A percentile compares a stretch with the other conserved stretches of the same genome.
These are phyloP conservation scores for Scaptomyza parva DNA, from an alignment of 2,888 invertebrate genomes.

Conservation along the genomic window DNA sequence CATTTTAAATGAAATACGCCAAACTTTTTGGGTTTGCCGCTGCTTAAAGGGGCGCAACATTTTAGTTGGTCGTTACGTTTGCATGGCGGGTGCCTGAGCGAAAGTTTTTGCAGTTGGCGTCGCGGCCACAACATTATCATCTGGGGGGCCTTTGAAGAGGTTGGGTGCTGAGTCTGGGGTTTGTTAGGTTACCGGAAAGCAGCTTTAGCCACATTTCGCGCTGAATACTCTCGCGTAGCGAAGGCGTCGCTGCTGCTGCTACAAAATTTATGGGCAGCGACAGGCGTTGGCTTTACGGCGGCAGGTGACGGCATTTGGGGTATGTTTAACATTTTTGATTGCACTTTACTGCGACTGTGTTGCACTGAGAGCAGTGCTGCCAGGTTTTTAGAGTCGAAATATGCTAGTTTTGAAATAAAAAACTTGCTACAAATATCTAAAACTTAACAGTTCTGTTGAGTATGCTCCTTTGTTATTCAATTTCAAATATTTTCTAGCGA, in stretches of 20 bases:
- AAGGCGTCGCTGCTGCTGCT: conserved; percentile 44
- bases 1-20: conserved; percentile 14
- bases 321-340: conserved; percentile 61
- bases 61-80: conserved; percentile 53
- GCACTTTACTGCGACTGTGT: conserved; percentile 27
- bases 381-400: no score
- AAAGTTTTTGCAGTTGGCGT: conserved; percentile 53
- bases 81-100: conserved; percentile 27
- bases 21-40: conserved; percentile 21
- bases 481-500: no score
- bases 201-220: conserved; percentile 76
- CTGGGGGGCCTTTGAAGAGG: conserved; percentile 10
- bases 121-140: conserved; percentile 46
- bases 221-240: conserved; percentile 52
- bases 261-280: conserved; percentile 61
- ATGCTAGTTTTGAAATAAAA: no score
- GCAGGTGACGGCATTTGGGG: conserved; percentile 48
- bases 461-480: no score
- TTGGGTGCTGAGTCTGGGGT: neutral
- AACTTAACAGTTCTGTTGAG: no score
- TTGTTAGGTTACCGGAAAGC: conserved; percentile 65
- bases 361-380: conserved; percentile 33
- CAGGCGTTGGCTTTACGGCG: conserved; percentile 37
- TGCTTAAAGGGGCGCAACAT: conserved; percentile 61
- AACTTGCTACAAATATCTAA: no score